Percentiles rank a stretch among this genome's conserved stretches.
Evolutionary conservation across 1,140 invertebrate species (phyloP).

Genomic region (Lutraria rhynchaena): DNA sequence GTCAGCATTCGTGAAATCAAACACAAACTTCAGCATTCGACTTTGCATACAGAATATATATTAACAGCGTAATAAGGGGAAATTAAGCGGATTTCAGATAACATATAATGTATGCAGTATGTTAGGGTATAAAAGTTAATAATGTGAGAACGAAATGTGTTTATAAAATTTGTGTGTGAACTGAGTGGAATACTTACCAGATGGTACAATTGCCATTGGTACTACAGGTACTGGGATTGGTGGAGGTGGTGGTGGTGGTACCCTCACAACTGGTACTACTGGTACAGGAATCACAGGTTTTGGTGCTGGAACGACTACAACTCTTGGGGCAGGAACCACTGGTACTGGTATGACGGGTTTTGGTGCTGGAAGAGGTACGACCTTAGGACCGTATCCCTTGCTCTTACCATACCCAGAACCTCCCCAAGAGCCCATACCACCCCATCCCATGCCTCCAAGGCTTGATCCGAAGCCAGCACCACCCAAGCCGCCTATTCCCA

Average conservation of each 20-base stretch:
- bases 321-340: not conserved
- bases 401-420: not conserved
- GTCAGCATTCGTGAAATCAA: too few species aligned
- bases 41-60: too few species aligned
- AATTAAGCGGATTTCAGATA: too few species aligned
- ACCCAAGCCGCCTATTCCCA: not conserved
- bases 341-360: not conserved
- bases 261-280: slow-evolving; percentile 1
- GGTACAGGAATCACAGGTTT: slow-evolving; percentile 23
- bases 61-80: too few species aligned
- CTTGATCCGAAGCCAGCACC: not conserved
- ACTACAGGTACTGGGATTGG: slow-evolving; percentile 17
- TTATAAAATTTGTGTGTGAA: too few species aligned
- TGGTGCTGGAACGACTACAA: not conserved
- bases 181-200: too few species aligned
- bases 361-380: not conserved
- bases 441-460: not conserved
- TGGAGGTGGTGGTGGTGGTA: slow-evolving; percentile 1
- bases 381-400: not conserved
- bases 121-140: too few species aligned
- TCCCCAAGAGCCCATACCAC: not conserved
- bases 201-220: slow-evolving; percentile 1
- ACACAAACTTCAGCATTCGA: too few species aligned
- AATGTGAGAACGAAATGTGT: too few species aligned
- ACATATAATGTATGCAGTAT: too few species aligned